Evolutionary conservation across 53 echinoderm and acorn worm species (phyloP).

Genomic region (Pentamera pediparva): DNA sequence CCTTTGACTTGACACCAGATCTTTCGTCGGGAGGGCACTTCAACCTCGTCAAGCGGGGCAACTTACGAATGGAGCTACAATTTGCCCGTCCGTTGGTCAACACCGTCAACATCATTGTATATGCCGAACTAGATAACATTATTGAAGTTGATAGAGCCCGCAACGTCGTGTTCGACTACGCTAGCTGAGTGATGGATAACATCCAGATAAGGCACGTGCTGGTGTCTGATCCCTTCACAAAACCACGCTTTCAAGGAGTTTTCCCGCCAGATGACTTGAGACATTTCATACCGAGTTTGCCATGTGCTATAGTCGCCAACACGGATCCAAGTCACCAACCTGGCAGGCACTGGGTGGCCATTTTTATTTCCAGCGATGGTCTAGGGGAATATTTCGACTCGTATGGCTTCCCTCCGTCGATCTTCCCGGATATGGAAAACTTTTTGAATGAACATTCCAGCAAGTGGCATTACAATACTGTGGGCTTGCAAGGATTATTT

Average conservation of each 20-base stretch:
- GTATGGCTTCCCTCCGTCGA: constrained; percentile 38
- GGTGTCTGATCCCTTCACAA: background rate
- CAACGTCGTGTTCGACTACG: constrained; percentile 42
- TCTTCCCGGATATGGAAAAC: background rate
- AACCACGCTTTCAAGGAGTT: background rate
- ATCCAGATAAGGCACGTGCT: constrained; percentile 13
- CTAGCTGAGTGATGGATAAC: constrained; percentile 6
- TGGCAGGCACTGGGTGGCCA: constrained; percentile 60
- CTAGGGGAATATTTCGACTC: constrained; percentile 55
- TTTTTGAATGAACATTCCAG: background rate
- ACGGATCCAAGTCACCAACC: constrained; percentile 43
- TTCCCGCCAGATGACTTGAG: constrained; percentile 13
- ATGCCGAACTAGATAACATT: constrained; percentile 42
- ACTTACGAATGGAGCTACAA: constrained; percentile 39
- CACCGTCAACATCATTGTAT: constrained; percentile 43
- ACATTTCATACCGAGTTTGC: background rate
- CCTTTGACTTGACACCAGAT: constrained; percentile 46
- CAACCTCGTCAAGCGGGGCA: constrained; percentile 17
- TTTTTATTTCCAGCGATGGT: constrained; percentile 38
- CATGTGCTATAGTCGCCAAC: constrained; percentile 21
- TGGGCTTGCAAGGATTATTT: constrained; percentile 25
- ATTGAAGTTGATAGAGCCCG: constrained; percentile 40
- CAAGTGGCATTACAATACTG: background rate
- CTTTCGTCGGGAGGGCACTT: constrained; percentile 31
- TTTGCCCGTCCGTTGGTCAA: constrained; percentile 21